Conservation (phyloP, 2,113 vertebrate species). For the Dipodomys ordii region DNA sequence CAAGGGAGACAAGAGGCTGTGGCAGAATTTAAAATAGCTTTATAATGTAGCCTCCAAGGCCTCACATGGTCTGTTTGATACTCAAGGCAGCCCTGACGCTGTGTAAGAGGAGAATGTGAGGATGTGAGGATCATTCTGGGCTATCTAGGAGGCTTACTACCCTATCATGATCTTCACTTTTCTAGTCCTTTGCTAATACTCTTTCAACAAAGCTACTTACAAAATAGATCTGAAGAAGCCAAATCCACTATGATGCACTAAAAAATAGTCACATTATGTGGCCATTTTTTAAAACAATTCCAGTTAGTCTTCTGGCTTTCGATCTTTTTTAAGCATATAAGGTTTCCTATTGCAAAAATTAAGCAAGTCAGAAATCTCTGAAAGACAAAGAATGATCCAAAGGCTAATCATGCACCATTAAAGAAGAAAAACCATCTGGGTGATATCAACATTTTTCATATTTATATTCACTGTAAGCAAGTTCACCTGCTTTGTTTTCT, state of each 20-base stretch:
- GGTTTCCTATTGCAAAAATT: not conserved
- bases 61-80: not conserved
- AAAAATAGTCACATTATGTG: not conserved
- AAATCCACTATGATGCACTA: not conserved
- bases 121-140: not conserved
- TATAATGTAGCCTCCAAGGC: not conserved
- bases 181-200: constrained; percentile 1
- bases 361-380: constrained; percentile 15
- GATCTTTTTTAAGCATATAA: not conserved
- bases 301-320: not conserved
- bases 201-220: not conserved
- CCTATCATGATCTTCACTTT: not conserved
- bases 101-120: not conserved
- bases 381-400: constrained; percentile 26
- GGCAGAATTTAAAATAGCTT: not conserved
- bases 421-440: not conserved
- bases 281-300: constrained; percentile 21
- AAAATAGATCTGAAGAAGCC: constrained; percentile 16
- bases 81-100: not conserved
- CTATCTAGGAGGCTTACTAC: not conserved
- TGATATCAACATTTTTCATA: not conserved
- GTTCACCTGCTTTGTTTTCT: not conserved
- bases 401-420: not conserved
- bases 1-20: not conserved
- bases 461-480: not conserved